These are phyloP conservation scores for Parasteatoda lunata DNA, from an alignment of 2,888 invertebrate genomes.

Conservation along the genomic window DNA sequence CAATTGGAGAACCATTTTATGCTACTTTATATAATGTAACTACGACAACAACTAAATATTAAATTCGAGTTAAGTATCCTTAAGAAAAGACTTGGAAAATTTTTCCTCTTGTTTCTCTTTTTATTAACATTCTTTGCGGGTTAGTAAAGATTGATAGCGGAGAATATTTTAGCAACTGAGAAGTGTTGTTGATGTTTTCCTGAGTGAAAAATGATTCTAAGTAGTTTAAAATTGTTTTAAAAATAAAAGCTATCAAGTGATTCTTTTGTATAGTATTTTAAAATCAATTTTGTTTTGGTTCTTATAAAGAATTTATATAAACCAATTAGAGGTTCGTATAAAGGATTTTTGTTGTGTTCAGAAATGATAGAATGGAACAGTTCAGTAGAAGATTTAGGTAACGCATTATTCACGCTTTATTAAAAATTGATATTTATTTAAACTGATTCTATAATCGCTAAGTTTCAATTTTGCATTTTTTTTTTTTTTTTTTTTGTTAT, in stretches of 20 bases:
- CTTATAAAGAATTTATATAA: too few species aligned
- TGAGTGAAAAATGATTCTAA: slow-evolving; percentile 1
- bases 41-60: slow-evolving; percentile 20
- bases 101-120: background rate
- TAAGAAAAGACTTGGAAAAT: background rate
- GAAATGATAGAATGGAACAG: too few species aligned
- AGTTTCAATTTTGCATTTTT: too few species aligned
- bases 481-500: too few species aligned
- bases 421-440: too few species aligned
- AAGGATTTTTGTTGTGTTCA: too few species aligned
- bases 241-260: background rate
- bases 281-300: too few species aligned
- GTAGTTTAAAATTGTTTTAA: background rate
- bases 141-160: background rate
- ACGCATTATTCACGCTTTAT: too few species aligned
- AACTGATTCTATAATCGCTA: too few species aligned
- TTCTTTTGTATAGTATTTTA: too few species aligned
- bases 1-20: slow-evolving; percentile 17
- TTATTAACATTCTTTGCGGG: slow-evolving; percentile 5
- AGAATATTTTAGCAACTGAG: background rate
- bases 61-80: slow-evolving; percentile 29
- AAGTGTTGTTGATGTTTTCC: background rate
- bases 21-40: slow-evolving; percentile 11
- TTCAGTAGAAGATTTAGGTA: too few species aligned
- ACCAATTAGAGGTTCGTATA: too few species aligned